A percentile compares a stretch with the other conserved stretches of the same genome.
Evolutionary conservation across 1,140 invertebrate genomes (phyloP).

Genomic region (Mycetomoellerius zeteki): DNA sequence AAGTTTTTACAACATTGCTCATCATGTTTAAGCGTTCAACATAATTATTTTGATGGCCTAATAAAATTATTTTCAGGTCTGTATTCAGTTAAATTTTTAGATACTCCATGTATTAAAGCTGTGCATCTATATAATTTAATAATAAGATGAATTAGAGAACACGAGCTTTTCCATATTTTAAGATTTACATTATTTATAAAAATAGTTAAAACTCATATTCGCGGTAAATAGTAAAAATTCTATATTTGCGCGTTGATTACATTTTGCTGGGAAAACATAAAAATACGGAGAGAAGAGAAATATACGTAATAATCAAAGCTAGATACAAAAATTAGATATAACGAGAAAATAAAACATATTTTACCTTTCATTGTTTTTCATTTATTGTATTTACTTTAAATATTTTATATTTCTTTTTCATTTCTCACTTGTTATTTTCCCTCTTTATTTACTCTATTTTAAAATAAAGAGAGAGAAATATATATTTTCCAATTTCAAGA

Average conservation of each 20-base stretch:
- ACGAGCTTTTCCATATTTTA: background rate
- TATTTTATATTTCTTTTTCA: slow-evolving; percentile 28
- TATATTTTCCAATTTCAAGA: background rate
- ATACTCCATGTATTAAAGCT: background rate
- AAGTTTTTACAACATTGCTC: no score
- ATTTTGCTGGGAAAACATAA: background rate
- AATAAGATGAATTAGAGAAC: background rate
- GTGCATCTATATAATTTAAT: background rate
- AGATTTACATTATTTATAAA: slow-evolving; percentile 24
- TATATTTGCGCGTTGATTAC: background rate
- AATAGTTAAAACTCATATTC: background rate
- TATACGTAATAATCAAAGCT: slow-evolving; percentile 14
- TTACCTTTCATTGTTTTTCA: background rate
- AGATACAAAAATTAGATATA: slow-evolving; percentile 16
- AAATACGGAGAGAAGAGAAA: background rate
- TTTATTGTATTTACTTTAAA: background rate
- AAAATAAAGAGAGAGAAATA: background rate
- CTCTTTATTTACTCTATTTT: background rate
- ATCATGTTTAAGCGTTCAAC: no score
- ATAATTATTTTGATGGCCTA: no score
- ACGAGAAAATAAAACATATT: background rate
- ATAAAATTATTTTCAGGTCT: no score
- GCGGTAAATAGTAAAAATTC: background rate
- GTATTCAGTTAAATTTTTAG: no score
- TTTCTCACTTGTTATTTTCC: background rate